phyloP scores from a whole-genome alignment of 2,888 invertebrate species.

The Choreutis nemorana region DNA sequence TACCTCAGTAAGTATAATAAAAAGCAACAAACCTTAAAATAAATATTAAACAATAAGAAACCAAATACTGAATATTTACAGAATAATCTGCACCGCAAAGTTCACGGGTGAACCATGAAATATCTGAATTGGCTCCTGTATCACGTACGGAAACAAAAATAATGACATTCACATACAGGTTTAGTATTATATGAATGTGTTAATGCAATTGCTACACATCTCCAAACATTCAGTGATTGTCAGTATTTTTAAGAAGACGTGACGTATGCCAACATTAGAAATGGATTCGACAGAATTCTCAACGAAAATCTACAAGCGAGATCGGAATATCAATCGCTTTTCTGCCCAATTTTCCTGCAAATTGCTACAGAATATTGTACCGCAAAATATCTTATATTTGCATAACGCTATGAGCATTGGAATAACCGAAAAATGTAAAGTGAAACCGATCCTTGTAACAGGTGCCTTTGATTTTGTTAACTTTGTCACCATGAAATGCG shows the following conservation, averaged over 20 bases:
- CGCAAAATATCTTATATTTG: slow-evolving; percentile 47
- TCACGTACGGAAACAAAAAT: too few relatives aligned
- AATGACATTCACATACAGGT: too few relatives aligned
- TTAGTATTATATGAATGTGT: slow-evolving; percentile 7
- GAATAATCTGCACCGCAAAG: too few relatives aligned
- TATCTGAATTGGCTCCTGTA: too few relatives aligned
- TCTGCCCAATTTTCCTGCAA: slow-evolving; percentile 53
- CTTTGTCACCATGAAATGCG: too few relatives aligned
- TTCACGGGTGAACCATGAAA: too few relatives aligned
- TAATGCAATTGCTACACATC: slow-evolving; percentile 9
- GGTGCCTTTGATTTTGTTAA: slow-evolving; percentile 45
- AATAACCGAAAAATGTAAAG: slow-evolving; percentile 39
- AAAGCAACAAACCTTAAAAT: too few relatives aligned
- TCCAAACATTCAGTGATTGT: slow-evolving; percentile 10
- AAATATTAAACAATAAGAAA: too few relatives aligned
- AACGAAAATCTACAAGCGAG: slow-evolving; percentile 49
- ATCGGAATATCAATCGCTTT: slow-evolving; percentile 56
- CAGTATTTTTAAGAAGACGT: slow-evolving; percentile 18
- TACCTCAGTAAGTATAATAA: too few relatives aligned
- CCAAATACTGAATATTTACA: too few relatives aligned
- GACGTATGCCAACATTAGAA: slow-evolving; percentile 28
- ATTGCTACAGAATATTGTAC: slow-evolving; percentile 51
- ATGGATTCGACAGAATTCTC: slow-evolving; percentile 34
- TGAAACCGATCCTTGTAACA: slow-evolving; percentile 44
- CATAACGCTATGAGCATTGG: slow-evolving; percentile 33